Evolutionary conservation across 2,888 invertebrate species (phyloP).

Genomic region (Dyspetes luteomarginatus): DNA sequence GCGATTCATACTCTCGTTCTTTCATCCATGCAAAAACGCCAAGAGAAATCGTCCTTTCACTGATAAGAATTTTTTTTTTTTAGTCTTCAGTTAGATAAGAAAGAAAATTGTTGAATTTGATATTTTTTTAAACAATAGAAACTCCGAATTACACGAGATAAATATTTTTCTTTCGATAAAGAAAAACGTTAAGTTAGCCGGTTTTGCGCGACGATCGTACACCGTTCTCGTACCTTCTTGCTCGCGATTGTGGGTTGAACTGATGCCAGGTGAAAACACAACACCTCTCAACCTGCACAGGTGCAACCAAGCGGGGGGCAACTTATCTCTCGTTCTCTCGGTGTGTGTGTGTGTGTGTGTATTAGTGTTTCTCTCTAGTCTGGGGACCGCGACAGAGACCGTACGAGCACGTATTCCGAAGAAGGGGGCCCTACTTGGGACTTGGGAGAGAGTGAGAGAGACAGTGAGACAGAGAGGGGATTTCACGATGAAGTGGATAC

Average conservation of each 20-base stretch:
- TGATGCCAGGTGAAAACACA: constrained; percentile 82
- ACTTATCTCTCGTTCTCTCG: background rate
- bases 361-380: background rate
- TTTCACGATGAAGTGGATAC: background rate
- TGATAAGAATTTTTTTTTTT: background rate
- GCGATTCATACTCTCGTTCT: constrained; percentile 36
- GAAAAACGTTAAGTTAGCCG: constrained; percentile 36
- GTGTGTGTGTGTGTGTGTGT: constrained; percentile 9
- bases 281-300: constrained; percentile 80
- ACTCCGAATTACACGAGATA: background rate
- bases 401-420: constrained; percentile 20
- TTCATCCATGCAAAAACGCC: constrained; percentile 34
- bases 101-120: background rate
- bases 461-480: background rate
- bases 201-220: constrained; percentile 47
- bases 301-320: constrained; percentile 74
- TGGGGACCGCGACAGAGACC: constrained; percentile 6
- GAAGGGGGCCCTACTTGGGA: constrained; percentile 78
- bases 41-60: background rate
- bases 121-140: background rate
- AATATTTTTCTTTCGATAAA: background rate
- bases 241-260: constrained; percentile 80
- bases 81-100: background rate
- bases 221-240: constrained; percentile 74
- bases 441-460: constrained; percentile 30